Percentiles rank a stretch among this genome's conserved stretches.
Conservation (phyloP, 53 echinoderm and acorn worm species). For the Temnopleurus reevesii region DNA sequence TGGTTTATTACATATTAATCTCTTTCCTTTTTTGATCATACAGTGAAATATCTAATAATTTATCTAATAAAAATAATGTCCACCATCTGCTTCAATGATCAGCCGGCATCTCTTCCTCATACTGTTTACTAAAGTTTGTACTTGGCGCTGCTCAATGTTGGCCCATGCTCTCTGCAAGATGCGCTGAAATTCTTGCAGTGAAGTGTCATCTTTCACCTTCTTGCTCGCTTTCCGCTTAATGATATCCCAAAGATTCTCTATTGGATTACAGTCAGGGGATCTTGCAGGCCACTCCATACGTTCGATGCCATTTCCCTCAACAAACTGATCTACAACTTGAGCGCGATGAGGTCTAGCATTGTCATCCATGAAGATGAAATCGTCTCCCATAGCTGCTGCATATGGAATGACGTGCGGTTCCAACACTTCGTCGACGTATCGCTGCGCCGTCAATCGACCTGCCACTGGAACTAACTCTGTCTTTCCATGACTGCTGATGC, state of each 20-base stretch:
- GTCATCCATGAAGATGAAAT: constrained; percentile 59
- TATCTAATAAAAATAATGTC: too few species aligned
- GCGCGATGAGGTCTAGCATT: constrained; percentile 38
- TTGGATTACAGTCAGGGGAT: not conserved
- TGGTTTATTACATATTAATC: too few species aligned
- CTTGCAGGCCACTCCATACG: not conserved
- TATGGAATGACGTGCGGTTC: constrained; percentile 51
- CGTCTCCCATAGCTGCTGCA: constrained; percentile 55
- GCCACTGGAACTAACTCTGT: constrained; percentile 7
- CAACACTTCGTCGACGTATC: constrained; percentile 53
- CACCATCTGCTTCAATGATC: too few species aligned
- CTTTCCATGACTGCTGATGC: constrained; percentile 51
- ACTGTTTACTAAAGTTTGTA: constrained; percentile 1
- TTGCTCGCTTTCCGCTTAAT: not conserved
- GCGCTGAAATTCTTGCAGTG: too few species aligned
- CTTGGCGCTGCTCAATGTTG: not conserved
- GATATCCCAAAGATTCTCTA: not conserved
- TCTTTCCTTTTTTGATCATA: too few species aligned
- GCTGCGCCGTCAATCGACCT: constrained; percentile 10
- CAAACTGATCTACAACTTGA: not conserved
- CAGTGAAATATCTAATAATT: too few species aligned
- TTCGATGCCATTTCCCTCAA: constrained; percentile 32
- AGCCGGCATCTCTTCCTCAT: too few species aligned
- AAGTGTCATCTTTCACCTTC: not conserved
- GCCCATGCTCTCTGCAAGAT: too few species aligned